phyloP scores from a whole-genome alignment of 1,140 invertebrate genomes.

The Meloidogyne floridensis region DNA sequence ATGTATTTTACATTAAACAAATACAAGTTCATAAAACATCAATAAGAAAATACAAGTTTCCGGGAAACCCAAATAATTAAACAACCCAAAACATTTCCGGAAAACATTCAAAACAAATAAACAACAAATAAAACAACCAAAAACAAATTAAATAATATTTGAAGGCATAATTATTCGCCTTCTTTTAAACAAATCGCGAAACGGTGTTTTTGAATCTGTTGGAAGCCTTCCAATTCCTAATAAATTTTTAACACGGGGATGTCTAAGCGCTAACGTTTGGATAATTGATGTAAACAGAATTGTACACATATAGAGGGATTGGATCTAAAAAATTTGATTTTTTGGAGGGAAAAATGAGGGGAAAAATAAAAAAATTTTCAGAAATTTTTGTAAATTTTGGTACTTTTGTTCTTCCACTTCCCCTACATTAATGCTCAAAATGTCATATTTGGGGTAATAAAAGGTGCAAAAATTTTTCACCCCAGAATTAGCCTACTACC shows the following conservation, averaged over 20 bases:
- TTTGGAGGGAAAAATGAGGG: background rate
- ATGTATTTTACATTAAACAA: too few relatives aligned
- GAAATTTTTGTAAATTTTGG: too few relatives aligned
- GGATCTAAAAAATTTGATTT: constrained; percentile 45
- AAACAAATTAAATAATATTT: background rate
- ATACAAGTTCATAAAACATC: too few relatives aligned
- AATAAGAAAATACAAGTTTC: too few relatives aligned
- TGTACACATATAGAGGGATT: constrained; percentile 58
- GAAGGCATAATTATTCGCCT: constrained; percentile 1
- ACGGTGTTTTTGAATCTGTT: constrained; percentile 50
- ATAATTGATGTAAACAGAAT: constrained; percentile 51
- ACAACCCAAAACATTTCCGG: background rate
- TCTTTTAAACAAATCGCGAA: constrained; percentile 52
- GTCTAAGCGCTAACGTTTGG: constrained; percentile 52
- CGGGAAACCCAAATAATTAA: too few relatives aligned
- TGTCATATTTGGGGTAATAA: too few relatives aligned
- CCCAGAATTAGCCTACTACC: too few relatives aligned
- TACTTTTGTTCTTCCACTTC: too few relatives aligned
- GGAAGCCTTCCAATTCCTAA: constrained; percentile 54
- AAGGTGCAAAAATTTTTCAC: too few relatives aligned
- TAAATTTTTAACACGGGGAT: constrained; percentile 52
- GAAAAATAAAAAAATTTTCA: background rate
- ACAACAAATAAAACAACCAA: background rate
- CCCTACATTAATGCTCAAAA: too few relatives aligned
- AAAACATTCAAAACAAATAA: background rate